These are phyloP conservation scores for Drepanosiphum platanoidis DNA, from an alignment of 2,888 invertebrate species.

Conservation along the genomic window DNA sequence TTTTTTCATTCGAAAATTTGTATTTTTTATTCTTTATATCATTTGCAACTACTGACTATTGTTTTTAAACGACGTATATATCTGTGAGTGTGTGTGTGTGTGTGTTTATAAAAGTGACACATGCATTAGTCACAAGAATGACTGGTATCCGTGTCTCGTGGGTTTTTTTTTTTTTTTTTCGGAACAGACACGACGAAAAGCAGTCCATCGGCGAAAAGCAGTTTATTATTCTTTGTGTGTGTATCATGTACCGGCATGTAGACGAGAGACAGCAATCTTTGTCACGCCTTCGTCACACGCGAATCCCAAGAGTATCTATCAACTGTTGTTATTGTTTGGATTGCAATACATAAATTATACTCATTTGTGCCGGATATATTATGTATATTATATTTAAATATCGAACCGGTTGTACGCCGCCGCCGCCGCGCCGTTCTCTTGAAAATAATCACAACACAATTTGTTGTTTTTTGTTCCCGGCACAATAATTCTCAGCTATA, in stretches of 20 bases:
- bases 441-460: slow-evolving; percentile 14
- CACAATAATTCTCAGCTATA: background rate
- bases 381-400: too few relatives aligned
- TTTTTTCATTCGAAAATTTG: too few relatives aligned
- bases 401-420: slow-evolving; percentile 12
- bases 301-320: slow-evolving; percentile 43
- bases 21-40: background rate
- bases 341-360: slow-evolving; percentile 52
- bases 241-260: slow-evolving; percentile 14
- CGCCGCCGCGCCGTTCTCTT: background rate
- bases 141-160: slow-evolving; percentile 12
- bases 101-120: background rate
- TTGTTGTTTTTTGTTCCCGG: background rate
- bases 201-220: slow-evolving; percentile 45
- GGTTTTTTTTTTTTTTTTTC: slow-evolving; percentile 25
- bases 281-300: slow-evolving; percentile 59
- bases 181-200: slow-evolving; percentile 44
- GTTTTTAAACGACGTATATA: background rate
- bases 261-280: slow-evolving; percentile 57
- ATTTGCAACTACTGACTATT: background rate
- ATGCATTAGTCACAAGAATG: slow-evolving; percentile 30
- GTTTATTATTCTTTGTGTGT: slow-evolving; percentile 48
- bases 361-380: slow-evolving; percentile 1
- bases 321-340: slow-evolving; percentile 49
- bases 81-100: background rate